Conservation (phyloP, 1,140 invertebrate species). For the Sarcophaga bullata region DNA sequence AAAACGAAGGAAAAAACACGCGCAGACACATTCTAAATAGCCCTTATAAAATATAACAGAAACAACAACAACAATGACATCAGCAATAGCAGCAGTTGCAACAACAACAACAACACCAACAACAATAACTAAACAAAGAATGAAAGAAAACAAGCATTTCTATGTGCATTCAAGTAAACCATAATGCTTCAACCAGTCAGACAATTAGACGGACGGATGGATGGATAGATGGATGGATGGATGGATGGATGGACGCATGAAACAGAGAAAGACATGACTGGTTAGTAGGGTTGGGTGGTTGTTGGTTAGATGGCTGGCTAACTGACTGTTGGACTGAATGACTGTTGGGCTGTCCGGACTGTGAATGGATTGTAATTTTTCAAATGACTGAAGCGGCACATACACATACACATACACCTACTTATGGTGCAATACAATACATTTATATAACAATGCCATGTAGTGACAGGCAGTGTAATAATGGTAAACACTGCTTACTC, state of each 20-base stretch:
- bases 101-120: no score
- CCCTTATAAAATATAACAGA: neutral
- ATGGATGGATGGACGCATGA: neutral
- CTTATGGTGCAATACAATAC: neutral
- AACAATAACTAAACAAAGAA: neutral
- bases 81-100: no score
- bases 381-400: constrained; percentile 19
- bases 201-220: neutral
- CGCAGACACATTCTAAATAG: no score
- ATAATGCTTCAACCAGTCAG: neutral
- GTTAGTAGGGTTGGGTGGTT: neutral
- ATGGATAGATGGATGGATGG: neutral
- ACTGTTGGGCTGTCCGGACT: neutral
- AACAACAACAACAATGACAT: no score
- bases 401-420: neutral
- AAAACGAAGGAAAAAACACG: neutral
- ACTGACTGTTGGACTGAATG: no score
- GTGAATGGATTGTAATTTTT: constrained; percentile 28
- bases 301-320: neutral
- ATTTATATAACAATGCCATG: neutral
- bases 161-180: constrained; percentile 20
- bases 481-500: neutral
- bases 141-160: constrained; percentile 4
- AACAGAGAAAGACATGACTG: constrained; percentile 20
- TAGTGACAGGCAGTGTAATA: neutral